Evolutionary conservation across 2,113 vertebrate genomes (phyloP).

Genomic region (Eurypyga helias): DNA sequence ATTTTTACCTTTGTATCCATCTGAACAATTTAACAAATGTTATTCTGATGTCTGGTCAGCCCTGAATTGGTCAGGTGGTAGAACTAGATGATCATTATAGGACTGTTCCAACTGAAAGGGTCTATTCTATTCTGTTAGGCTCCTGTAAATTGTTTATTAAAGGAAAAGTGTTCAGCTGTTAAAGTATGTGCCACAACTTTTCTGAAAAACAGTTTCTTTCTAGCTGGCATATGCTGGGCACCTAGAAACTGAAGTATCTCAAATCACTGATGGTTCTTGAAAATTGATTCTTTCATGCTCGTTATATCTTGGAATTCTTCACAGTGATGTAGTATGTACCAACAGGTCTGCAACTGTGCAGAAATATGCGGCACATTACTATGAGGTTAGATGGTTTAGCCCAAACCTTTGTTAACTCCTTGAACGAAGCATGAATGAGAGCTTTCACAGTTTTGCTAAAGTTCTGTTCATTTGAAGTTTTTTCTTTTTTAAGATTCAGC

Average conservation of each 20-base stretch:
- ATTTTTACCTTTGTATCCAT: not conserved
- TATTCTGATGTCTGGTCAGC: not conserved
- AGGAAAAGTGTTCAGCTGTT: not conserved
- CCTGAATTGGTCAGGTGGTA: no score
- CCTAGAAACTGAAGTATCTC: not conserved
- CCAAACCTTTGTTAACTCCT: not conserved
- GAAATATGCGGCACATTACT: not conserved
- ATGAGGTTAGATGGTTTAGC: not conserved
- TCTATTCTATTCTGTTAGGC: no score
- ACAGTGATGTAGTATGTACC: accelerated
- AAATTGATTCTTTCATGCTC: not conserved
- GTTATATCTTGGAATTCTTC: not conserved
- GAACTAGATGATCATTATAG: no score
- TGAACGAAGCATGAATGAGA: not conserved
- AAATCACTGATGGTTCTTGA: not conserved
- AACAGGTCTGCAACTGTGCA: not conserved
- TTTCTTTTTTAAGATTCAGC: not conserved
- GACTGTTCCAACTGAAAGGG: no score
- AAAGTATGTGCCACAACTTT: not conserved
- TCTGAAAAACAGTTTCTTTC: not conserved
- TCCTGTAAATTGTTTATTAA: not conserved
- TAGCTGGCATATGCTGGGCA: accelerated
- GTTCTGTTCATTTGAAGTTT: not conserved
- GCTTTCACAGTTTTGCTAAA: not conserved
- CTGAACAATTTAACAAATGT: not conserved